phyloP scores from a whole-genome alignment of 2,797 vertebrate species.

The Natrix natrix region DNA sequence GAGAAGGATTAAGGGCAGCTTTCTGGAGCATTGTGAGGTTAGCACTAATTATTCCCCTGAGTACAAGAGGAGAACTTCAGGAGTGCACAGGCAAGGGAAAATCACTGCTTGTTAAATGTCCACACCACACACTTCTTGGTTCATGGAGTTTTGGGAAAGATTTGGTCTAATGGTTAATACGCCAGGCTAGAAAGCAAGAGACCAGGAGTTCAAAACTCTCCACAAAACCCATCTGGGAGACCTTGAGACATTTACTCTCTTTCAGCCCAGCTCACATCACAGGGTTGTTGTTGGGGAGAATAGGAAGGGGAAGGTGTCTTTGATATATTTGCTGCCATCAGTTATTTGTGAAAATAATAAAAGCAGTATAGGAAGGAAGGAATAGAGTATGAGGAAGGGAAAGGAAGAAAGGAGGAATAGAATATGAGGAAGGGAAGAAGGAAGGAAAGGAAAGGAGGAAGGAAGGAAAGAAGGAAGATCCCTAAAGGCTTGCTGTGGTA shows the following conservation, averaged over 20 bases:
- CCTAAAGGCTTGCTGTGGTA: background rate
- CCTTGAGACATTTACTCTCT: background rate
- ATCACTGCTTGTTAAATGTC: background rate
- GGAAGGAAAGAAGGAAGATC: background rate
- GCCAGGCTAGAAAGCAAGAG: background rate
- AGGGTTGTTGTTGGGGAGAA: background rate
- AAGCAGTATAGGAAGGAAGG: background rate
- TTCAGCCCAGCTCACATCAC: background rate
- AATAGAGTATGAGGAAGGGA: background rate
- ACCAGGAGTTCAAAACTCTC: background rate
- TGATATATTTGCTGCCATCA: background rate
- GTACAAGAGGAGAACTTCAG: conserved; percentile 41
- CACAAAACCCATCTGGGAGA: background rate
- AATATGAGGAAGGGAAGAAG: too few relatives aligned
- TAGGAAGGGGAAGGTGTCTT: background rate
- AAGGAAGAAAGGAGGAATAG: too few relatives aligned
- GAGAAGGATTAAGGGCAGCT: conserved; percentile 59
- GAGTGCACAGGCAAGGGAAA: background rate
- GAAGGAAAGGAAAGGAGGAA: too few relatives aligned
- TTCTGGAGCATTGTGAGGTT: conserved; percentile 32
- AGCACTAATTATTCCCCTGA: conserved; percentile 49
- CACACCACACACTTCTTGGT: conserved; percentile 17
- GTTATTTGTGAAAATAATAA: background rate
- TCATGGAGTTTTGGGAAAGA: background rate
- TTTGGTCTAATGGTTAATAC: background rate